A percentile compares a stretch with the other conserved stretches of the same genome.
Conservation (phyloP, 2,113 vertebrate genomes). For the Arenaria interpres region DNA sequence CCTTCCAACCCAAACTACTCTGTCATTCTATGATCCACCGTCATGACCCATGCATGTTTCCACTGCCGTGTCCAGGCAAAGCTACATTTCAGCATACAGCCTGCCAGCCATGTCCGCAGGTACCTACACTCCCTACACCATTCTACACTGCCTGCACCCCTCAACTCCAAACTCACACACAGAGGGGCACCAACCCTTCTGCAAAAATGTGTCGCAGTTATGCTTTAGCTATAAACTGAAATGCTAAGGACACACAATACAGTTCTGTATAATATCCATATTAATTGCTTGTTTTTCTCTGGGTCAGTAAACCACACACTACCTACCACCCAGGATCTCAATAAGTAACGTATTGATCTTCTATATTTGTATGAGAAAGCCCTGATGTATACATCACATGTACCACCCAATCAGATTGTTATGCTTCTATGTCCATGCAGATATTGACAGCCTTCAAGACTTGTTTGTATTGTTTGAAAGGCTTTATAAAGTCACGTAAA, state of each 20-base stretch:
- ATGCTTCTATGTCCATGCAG: accelerated
- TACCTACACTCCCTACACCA: background rate
- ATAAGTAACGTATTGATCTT: background rate
- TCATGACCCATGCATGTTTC: accelerated
- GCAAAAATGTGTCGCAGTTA: accelerated
- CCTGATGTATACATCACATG: accelerated
- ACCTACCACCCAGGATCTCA: background rate
- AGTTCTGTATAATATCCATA: background rate
- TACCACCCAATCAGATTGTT: accelerated
- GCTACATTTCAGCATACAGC: accelerated
- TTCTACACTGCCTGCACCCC: too few species aligned
- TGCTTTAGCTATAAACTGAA: background rate
- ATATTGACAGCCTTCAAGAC: background rate
- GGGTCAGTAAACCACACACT: background rate
- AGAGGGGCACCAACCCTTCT: accelerated
- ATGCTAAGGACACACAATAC: accelerated
- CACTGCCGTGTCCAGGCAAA: accelerated
- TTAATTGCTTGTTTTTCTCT: background rate
- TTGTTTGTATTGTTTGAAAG: background rate
- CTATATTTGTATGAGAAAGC: background rate
- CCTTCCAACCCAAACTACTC: background rate
- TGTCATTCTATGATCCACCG: too few species aligned
- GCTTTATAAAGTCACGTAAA: background rate
- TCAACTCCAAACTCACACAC: background rate
- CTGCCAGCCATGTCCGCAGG: background rate